These are phyloP conservation scores for Saturnia japonica DNA, from an alignment of 2,888 invertebrate species.

Conservation along the genomic window DNA sequence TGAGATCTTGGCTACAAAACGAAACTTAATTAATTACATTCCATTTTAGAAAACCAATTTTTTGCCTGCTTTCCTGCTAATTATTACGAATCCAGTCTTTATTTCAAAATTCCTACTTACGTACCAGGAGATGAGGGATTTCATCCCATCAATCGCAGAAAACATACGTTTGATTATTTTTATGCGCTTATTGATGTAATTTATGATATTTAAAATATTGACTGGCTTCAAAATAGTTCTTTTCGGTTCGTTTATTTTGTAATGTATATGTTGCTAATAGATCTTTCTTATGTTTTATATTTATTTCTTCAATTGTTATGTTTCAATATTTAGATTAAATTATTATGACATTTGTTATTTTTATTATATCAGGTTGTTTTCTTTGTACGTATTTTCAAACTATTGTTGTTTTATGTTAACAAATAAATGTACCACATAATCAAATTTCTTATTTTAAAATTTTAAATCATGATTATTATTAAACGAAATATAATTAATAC, in stretches of 20 bases:
- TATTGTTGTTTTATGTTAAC: not conserved
- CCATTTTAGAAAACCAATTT: not conserved
- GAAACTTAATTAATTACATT: not conserved
- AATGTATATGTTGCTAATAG: not conserved
- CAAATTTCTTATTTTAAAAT: not conserved
- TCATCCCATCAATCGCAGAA: too few species aligned
- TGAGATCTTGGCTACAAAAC: conserved; percentile 37
- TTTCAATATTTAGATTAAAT: not conserved
- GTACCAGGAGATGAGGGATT: too few species aligned
- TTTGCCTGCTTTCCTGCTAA: too few species aligned
- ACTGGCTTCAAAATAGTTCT: not conserved
- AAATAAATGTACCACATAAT: not conserved
- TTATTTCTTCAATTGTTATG: not conserved
- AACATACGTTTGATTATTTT: too few species aligned
- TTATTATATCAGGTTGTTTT: not conserved
- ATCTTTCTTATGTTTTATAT: not conserved
- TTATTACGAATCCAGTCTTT: too few species aligned
- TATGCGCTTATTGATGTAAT: not conserved
- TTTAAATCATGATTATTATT: not conserved
- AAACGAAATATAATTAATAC: not conserved
- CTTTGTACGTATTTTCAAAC: not conserved
- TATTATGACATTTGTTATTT: not conserved
- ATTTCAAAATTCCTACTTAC: too few species aligned
- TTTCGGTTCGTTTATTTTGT: not conserved
- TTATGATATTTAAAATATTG: not conserved